Conservation (phyloP, 2,888 invertebrate genomes). For the Morpho achilles region DNA sequence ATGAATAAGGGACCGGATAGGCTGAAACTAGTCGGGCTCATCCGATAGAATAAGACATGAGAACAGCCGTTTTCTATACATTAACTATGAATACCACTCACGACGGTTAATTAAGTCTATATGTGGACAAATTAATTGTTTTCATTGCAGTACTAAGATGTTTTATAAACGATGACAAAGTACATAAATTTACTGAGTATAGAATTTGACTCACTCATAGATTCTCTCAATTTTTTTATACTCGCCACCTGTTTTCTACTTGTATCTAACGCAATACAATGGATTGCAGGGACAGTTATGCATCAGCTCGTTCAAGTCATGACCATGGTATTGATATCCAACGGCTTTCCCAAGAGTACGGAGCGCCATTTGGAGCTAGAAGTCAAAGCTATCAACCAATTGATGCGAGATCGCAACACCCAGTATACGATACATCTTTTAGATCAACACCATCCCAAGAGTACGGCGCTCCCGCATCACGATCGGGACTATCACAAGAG, state of each 20-base stretch:
- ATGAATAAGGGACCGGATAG: too few species aligned
- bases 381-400: neutral
- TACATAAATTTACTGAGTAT: too few species aligned
- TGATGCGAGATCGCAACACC: neutral
- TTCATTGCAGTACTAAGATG: too few species aligned
- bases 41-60: too few species aligned
- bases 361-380: slow-evolving; percentile 8
- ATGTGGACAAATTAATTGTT: neutral
- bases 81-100: too few species aligned
- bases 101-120: too few species aligned
- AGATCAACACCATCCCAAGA: slow-evolving; percentile 31
- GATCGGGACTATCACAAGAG: slow-evolving; percentile 26
- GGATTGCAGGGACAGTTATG: slow-evolving; percentile 50
- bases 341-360: slow-evolving; percentile 38
- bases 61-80: too few species aligned
- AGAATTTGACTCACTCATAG: too few species aligned
- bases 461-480: slow-evolving; percentile 37
- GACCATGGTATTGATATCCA: slow-evolving; percentile 28
- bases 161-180: too few species aligned
- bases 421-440: slow-evolving; percentile 28
- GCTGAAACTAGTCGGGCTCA: too few species aligned
- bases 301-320: slow-evolving; percentile 42
- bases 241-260: too few species aligned
- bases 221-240: too few species aligned
- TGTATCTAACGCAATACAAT: neutral